A percentile compares a stretch with the other conserved stretches of the same genome.
phyloP scores from a whole-genome alignment of 2,113 vertebrate genomes.

The Mus pahari region DNA sequence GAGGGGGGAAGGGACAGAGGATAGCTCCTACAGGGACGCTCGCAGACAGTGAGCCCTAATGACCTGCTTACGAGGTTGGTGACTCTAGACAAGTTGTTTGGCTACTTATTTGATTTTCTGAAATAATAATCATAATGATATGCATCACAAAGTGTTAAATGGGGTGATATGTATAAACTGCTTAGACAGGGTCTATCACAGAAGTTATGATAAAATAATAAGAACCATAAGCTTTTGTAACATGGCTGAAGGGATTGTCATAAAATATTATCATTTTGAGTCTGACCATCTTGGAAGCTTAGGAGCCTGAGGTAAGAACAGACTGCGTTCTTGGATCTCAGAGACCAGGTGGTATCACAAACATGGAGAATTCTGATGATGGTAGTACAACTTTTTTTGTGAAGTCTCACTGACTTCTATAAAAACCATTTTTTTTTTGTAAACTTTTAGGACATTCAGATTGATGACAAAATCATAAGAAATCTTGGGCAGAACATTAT shows the following conservation, averaged over 20 bases:
- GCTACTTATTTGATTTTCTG: background rate
- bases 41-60: background rate
- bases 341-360: accelerated
- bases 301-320: accelerated
- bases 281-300: background rate
- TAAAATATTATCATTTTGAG: background rate
- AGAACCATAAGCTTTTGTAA: background rate
- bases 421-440: background rate
- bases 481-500: background rate
- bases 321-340: background rate
- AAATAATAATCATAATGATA: background rate
- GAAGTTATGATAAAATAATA: background rate
- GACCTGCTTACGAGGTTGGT: background rate
- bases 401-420: background rate
- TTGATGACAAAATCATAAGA: background rate
- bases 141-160: background rate
- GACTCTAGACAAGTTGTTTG: background rate
- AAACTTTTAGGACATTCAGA: background rate
- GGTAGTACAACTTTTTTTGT: background rate
- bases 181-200: background rate
- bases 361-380: background rate
- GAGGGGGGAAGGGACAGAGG: background rate
- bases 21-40: background rate
- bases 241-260: background rate
- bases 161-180: background rate